Evolutionary conservation across 2,113 vertebrate genomes (phyloP).

Genomic region (Columba livia): DNA sequence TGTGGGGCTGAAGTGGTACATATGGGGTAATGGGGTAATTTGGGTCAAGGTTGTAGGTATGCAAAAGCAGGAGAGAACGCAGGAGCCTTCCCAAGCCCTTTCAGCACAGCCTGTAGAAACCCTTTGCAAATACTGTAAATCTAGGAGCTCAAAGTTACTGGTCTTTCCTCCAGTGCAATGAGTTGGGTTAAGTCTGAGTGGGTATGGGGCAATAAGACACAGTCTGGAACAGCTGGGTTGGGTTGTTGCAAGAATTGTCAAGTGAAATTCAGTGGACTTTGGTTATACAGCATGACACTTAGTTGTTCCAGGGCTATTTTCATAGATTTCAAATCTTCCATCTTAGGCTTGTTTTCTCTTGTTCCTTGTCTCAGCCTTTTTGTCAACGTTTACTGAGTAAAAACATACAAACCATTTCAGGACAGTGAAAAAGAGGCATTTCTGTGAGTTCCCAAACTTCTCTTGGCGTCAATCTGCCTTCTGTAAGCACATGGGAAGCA

Average conservation of each 20-base stretch:
- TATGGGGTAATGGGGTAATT: no score
- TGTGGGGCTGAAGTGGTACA: not conserved
- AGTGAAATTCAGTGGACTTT: not conserved
- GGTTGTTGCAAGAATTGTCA: not conserved
- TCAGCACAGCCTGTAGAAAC: not conserved
- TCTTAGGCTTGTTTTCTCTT: not conserved
- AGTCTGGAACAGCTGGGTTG: not conserved
- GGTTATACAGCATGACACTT: not conserved
- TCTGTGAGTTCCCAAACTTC: not conserved
- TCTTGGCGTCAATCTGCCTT: not conserved
- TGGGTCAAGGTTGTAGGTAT: not conserved
- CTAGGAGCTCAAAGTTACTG: no score
- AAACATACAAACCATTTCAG: not conserved
- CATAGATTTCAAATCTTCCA: not conserved
- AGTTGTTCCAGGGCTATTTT: not conserved
- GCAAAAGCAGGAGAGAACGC: not conserved
- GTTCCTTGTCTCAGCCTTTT: not conserved
- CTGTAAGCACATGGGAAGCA: not conserved
- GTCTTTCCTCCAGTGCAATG: not conserved
- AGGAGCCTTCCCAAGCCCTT: not conserved
- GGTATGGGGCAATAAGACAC: not conserved
- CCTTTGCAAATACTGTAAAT: not conserved
- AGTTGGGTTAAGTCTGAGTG: not conserved
- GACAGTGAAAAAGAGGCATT: not conserved
- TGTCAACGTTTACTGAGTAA: not conserved